Percentiles rank a stretch among this genome's conserved stretches.
These are phyloP conservation scores for Aphelocoma coerulescens DNA, from an alignment of 2,113 vertebrate genomes.

Conservation along the genomic window DNA sequence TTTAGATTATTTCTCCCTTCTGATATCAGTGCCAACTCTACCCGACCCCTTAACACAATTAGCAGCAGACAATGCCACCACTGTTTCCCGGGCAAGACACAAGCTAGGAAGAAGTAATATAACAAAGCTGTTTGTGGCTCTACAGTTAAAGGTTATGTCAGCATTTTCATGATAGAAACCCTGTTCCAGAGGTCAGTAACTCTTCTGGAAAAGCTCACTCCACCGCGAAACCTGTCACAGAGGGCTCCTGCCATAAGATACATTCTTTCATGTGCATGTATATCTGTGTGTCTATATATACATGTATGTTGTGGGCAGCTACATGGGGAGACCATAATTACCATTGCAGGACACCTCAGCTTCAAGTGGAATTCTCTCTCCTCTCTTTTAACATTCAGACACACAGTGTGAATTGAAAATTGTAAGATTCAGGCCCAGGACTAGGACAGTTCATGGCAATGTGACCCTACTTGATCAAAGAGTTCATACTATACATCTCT, in stretches of 20 bases:
- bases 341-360: neutral
- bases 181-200: slow-evolving; percentile 51
- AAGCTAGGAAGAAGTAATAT: slow-evolving; percentile 41
- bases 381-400: neutral
- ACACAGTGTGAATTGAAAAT: neutral
- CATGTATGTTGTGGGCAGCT: neutral
- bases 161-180: slow-evolving; percentile 66
- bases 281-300: no score
- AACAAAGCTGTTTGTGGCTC: slow-evolving; percentile 43
- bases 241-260: neutral
- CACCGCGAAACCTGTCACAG: neutral
- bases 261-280: neutral
- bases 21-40: slow-evolving; percentile 62
- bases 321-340: neutral
- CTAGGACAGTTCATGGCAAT: neutral
- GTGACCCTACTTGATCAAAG: neutral
- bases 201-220: slow-evolving; percentile 60
- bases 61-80: slow-evolving; percentile 63
- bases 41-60: slow-evolving; percentile 16
- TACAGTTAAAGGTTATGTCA: slow-evolving; percentile 63
- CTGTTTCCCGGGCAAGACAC: slow-evolving; percentile 55
- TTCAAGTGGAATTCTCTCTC: neutral
- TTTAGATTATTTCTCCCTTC: slow-evolving; percentile 65
- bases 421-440: neutral
- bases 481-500: neutral